A percentile compares a stretch with the other conserved stretches of the same genome.
Conservation (phyloP, 2,797 vertebrate species). For the Oreonectes daqikongensis region DNA sequence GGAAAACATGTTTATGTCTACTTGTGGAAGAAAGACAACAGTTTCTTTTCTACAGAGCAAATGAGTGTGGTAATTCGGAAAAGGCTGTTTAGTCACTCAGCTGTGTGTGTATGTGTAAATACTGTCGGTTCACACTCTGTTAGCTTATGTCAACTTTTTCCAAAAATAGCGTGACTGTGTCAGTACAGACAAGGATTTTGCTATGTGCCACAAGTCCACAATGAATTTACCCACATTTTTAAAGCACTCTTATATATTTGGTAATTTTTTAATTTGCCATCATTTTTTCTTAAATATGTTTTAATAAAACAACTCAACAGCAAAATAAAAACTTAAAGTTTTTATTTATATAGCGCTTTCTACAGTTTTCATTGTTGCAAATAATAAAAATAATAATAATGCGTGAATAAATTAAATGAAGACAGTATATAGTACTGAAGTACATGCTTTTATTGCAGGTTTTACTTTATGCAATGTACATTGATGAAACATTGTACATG, state of each 20-base stretch:
- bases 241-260: too few species aligned
- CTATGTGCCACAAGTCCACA: constrained; percentile 1
- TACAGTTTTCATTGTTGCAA: too few species aligned
- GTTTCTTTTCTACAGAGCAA: constrained; percentile 11
- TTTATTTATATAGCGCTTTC: too few species aligned
- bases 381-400: too few species aligned
- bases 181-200: not conserved
- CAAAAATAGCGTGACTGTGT: constrained; percentile 19
- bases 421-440: too few species aligned
- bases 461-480: too few species aligned
- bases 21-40: constrained; percentile 25
- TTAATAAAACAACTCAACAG: not conserved
- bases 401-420: too few species aligned
- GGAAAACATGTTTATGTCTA: not conserved
- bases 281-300: too few species aligned
- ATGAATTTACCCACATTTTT: not conserved
- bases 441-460: too few species aligned
- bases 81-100: constrained; percentile 47
- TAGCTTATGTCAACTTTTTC: constrained; percentile 38
- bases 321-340: not conserved
- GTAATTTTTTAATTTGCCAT: too few species aligned
- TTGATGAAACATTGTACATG: too few species aligned
- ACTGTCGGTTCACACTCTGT: constrained; percentile 19
- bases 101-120: too few species aligned
- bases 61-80: constrained; percentile 45